Base-by-base conservation (phyloP, 2,797 vertebrate species). In the Pseudochromis fuscus region DNA sequence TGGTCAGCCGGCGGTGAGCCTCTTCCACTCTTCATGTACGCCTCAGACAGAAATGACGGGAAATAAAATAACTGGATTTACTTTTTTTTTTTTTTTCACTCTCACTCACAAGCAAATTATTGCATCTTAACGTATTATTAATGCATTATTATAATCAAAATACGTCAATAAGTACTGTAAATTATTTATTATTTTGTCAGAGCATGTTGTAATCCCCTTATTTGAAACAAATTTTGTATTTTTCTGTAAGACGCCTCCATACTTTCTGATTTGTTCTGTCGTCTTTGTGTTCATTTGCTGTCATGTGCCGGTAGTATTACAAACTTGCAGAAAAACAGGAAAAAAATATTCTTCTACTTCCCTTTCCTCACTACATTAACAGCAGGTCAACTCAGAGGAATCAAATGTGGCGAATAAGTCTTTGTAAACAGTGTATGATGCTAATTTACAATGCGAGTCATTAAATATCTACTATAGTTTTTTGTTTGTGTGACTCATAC, bases 311-410 rank as follows among this genome's bases (percentile, higher is more conserved):
- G 23, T 44, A 45, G 61, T n/a, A n/a, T n/a, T 23, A 27, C 24
- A 50, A 72, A 37, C 25, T 59, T n/a, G n/a, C n/a, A n/a, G n/a
- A n/a, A n/a, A n/a, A n/a, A 37, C 4, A 1, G 30, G 33, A 21
- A 23, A 45, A 45, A 21, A 21, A n/a, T n/a, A n/a, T n/a, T n/a
- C n/a, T n/a, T n/a, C 31, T 7, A 42, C 50, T 50, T 71, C 62
- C 35, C n/a, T 68, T 62, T 56, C 9, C 4, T 2, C 33, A 28
- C 19, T 31, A 27, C 16, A 64, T 25, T 13, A 55, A 58, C 9
- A 56, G 25, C 16, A 38, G 24, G 30, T 50, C 31, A 40, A 44
- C 13, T 31, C 33, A 23, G 3, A 37, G 24, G 60, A n/a, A 55
- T 21, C 6, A 5, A 3, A 38, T 15, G 13, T 4, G 12, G 16